A percentile compares a stretch with the other conserved stretches of the same genome.
Evolutionary conservation across 2,113 vertebrate species (phyloP).

Genomic region (Prinia subflava): DNA sequence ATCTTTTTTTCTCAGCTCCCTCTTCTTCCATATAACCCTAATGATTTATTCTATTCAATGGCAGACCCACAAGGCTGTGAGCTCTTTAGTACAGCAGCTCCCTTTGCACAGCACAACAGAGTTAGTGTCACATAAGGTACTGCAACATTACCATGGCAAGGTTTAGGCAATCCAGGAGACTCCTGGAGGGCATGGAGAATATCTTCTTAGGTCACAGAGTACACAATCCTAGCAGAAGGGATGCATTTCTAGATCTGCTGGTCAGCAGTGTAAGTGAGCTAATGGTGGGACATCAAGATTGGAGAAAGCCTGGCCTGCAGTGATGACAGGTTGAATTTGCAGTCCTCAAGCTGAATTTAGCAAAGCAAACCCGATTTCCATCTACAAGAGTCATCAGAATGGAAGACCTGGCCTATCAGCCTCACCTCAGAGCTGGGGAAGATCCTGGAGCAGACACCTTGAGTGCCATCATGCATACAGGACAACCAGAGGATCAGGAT

Average conservation of each 20-base stretch:
- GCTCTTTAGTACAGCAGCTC: background rate
- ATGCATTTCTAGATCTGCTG: accelerated
- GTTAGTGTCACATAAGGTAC: background rate
- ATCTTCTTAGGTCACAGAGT: background rate
- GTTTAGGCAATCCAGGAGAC: background rate
- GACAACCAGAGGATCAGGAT: background rate
- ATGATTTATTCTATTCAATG: background rate
- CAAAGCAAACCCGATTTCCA: background rate
- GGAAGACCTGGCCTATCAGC: background rate
- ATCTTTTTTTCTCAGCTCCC: background rate
- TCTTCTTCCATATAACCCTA: background rate
- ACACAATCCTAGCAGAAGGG: background rate
- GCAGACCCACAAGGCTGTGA: background rate
- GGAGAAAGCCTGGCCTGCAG: background rate
- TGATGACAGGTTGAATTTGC: background rate
- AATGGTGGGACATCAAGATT: background rate
- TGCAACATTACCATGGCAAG: background rate
- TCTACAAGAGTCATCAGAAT: background rate
- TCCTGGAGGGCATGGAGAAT: background rate
- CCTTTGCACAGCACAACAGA: background rate
- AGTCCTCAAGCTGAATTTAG: background rate
- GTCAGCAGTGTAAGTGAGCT: background rate
- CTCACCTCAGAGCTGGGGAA: background rate
- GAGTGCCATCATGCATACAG: background rate
- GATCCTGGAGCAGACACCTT: background rate